A percentile compares a stretch with the other conserved stretches of the same genome.
These are phyloP conservation scores for Melieria crassipennis DNA, from an alignment of 2,888 invertebrate genomes.

Conservation along the genomic window DNA sequence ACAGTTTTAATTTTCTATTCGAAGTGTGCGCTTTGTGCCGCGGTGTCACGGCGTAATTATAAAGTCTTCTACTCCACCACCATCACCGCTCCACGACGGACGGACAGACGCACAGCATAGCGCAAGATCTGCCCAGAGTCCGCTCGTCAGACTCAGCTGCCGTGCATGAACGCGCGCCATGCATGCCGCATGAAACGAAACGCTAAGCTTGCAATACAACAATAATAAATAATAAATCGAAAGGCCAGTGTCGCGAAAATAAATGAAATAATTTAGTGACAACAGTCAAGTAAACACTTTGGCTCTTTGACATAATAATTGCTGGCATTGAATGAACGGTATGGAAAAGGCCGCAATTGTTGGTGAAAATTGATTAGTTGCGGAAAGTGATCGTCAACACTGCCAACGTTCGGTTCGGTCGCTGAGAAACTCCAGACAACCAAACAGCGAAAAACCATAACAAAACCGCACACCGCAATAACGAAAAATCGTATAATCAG, in stretches of 20 bases:
- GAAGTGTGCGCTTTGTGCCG: slow-evolving; percentile 60
- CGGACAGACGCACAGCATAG: not conserved
- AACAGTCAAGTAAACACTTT: not conserved
- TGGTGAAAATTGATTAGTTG: too few relatives aligned
- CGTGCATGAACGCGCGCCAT: too few relatives aligned
- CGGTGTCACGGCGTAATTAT: slow-evolving; percentile 55
- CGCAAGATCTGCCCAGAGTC: not conserved
- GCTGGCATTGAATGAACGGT: too few relatives aligned
- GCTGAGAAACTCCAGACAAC: not conserved
- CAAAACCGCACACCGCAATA: not conserved
- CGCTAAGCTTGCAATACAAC: not conserved
- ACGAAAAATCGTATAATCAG: too few relatives aligned
- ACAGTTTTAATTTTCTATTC: slow-evolving; percentile 60
- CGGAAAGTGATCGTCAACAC: not conserved
- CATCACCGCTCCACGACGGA: slow-evolving; percentile 6
- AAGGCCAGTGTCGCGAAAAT: not conserved
- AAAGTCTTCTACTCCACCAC: not conserved
- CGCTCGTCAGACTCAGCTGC: too few relatives aligned
- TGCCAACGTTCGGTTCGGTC: not conserved
- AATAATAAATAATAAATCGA: not conserved
- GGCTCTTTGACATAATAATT: too few relatives aligned
- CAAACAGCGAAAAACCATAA: not conserved
- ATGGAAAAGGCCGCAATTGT: too few relatives aligned
- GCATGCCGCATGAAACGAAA: too few relatives aligned
- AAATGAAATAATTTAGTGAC: too few relatives aligned